Conservation (phyloP, 37 sponge, comb jelly and placozoan genomes). For the Cliona cf. orientalis region DNA sequence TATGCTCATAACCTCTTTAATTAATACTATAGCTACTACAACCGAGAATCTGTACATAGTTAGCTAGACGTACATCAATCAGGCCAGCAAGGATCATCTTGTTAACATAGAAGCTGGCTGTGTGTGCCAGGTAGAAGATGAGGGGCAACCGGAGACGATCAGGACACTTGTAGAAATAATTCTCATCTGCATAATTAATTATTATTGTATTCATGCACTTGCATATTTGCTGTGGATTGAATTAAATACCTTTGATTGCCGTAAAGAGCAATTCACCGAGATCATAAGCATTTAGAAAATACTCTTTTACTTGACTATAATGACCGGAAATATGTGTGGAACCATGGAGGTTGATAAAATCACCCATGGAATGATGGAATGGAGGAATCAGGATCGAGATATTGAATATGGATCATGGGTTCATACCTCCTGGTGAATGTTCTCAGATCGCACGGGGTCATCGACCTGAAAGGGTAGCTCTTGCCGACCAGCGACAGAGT, state of each 20-base stretch:
- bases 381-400: too few relatives aligned
- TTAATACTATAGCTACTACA: too few relatives aligned
- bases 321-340: too few relatives aligned
- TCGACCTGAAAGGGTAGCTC: too few relatives aligned
- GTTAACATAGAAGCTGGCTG: conserved; percentile 84
- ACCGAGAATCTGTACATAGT: too few relatives aligned
- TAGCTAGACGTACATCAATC: conserved; percentile 49
- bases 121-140: conserved; percentile 80
- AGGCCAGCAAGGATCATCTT: conserved; percentile 78
- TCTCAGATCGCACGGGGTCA: too few relatives aligned
- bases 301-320: conserved; percentile 68
- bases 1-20: too few relatives aligned
- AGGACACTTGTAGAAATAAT: conserved; percentile 73
- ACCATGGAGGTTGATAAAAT: too few relatives aligned
- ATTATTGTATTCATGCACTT: background rate
- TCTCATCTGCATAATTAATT: conserved; percentile 39
- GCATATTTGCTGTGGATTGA: background rate
- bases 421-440: too few relatives aligned
- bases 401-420: too few relatives aligned
- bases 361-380: too few relatives aligned
- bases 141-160: conserved; percentile 77
- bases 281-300: conserved; percentile 80
- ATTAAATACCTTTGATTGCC: conserved; percentile 57
- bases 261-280: conserved; percentile 74
- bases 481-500: too few relatives aligned